A percentile compares a stretch with the other conserved stretches of the same genome.
Conservation (phyloP, 1,140 invertebrate species). For the Latrodectus geometricus region DNA sequence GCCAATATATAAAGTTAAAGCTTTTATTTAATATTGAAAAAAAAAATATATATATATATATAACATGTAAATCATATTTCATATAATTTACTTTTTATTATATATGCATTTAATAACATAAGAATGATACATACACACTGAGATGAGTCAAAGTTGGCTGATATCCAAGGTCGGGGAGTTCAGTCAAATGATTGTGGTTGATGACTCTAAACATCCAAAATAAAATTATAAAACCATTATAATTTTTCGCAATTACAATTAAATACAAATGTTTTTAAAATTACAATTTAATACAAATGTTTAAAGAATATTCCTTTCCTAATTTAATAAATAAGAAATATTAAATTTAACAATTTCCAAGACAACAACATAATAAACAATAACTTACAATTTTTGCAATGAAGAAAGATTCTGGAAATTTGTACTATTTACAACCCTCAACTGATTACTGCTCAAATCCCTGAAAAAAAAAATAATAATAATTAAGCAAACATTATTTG, state of each 20-base stretch:
- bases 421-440: slow-evolving; percentile 34
- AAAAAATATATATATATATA: too few relatives aligned
- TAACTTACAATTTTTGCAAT: slow-evolving; percentile 61
- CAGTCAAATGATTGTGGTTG: slow-evolving; percentile 63
- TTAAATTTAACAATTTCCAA: neutral
- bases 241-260: too few relatives aligned
- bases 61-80: too few relatives aligned
- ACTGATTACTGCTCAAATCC: slow-evolving; percentile 65
- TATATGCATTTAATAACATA: neutral
- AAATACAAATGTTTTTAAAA: too few relatives aligned
- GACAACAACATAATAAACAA: neutral
- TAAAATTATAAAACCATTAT: too few relatives aligned
- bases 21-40: too few relatives aligned
- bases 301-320: too few relatives aligned
- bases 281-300: too few relatives aligned
- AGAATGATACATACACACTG: slow-evolving; percentile 63
- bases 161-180: slow-evolving; percentile 64
- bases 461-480: slow-evolving; percentile 50
- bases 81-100: too few relatives aligned
- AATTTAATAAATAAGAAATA: neutral
- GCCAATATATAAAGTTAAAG: too few relatives aligned
- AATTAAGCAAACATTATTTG: slow-evolving; percentile 38
- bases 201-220: slow-evolving; percentile 48
- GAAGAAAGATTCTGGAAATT: slow-evolving; percentile 24
- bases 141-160: slow-evolving; percentile 63